These are phyloP conservation scores for Diphyllodes magnificus DNA, from an alignment of 2,113 vertebrate genomes.

Conservation along the genomic window DNA sequence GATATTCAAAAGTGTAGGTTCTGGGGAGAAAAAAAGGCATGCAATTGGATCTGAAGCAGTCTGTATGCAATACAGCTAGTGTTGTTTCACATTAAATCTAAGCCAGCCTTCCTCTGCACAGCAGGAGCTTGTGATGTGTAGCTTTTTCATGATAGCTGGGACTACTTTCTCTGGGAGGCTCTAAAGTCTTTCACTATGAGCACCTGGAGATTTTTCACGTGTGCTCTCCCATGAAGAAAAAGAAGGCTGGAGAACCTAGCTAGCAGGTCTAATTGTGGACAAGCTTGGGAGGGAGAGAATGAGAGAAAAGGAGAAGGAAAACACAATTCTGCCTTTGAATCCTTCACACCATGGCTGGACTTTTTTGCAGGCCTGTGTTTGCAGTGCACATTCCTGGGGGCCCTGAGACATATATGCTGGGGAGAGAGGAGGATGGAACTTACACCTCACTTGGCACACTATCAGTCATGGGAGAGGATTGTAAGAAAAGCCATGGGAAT, in stretches of 20 bases:
- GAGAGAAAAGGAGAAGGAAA: not conserved
- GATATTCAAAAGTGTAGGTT: not conserved
- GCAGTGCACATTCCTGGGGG: not conserved
- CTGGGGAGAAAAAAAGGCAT: not conserved
- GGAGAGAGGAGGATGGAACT: not conserved
- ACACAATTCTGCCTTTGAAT: not conserved
- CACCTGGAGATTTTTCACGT: not conserved
- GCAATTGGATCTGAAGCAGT: not conserved
- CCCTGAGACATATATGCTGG: not conserved
- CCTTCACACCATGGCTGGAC: not conserved
- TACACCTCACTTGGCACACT: not conserved
- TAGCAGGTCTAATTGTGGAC: not conserved
- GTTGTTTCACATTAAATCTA: not conserved
- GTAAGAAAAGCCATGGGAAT: not conserved
- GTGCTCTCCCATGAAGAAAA: not conserved
- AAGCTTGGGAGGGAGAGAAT: not conserved
- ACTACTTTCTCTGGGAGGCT: not conserved
- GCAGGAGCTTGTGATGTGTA: not conserved
- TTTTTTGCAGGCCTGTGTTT: not conserved
- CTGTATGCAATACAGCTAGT: not conserved
- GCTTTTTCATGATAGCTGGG: not conserved
- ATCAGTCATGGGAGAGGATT: not conserved
- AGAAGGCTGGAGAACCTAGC: not conserved
- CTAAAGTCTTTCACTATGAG: not conserved
- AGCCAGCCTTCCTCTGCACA: not conserved